A percentile compares a stretch with the other conserved stretches of the same genome.
These are phyloP conservation scores for Enchytraeus crypticus DNA, from an alignment of 2,888 invertebrate genomes.

Conservation along the genomic window DNA sequence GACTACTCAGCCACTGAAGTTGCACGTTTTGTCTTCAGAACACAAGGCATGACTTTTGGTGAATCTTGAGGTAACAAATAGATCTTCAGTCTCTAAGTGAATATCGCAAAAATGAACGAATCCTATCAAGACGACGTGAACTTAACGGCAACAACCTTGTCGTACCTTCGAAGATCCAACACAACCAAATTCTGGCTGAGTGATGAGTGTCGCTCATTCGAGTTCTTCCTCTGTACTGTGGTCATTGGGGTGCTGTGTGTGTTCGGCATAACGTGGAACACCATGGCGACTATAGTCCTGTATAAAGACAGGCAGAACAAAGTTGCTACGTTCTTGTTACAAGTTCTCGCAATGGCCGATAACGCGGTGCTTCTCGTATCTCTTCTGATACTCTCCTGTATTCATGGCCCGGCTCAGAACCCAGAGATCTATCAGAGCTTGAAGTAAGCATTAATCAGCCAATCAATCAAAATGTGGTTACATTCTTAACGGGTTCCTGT, in stretches of 20 bases:
- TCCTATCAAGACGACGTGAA: too few species aligned
- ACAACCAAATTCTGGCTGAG: neutral
- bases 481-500: too few species aligned
- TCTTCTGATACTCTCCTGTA: conserved; percentile 13
- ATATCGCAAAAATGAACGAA: too few species aligned
- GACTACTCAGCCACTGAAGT: too few species aligned
- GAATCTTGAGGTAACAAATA: too few species aligned
- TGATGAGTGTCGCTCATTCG: conserved; percentile 15
- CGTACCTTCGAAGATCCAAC: too few species aligned
- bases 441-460: too few species aligned
- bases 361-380: conserved; percentile 16
- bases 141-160: too few species aligned
- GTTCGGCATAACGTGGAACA: conserved; percentile 24
- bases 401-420: conserved; percentile 17
- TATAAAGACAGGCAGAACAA: conserved; percentile 17
- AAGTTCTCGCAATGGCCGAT: conserved; percentile 21
- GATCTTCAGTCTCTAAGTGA: too few species aligned
- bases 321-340: conserved; percentile 22
- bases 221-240: conserved; percentile 20
- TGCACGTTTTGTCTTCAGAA: too few species aligned
- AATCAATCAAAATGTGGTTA: too few species aligned
- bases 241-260: conserved; percentile 21
- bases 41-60: too few species aligned
- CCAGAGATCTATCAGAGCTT: neutral
- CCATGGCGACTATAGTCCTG: conserved; percentile 21